Evolutionary conservation across 1,140 invertebrate genomes (phyloP).

Genomic region (Drosophila suzukii): DNA sequence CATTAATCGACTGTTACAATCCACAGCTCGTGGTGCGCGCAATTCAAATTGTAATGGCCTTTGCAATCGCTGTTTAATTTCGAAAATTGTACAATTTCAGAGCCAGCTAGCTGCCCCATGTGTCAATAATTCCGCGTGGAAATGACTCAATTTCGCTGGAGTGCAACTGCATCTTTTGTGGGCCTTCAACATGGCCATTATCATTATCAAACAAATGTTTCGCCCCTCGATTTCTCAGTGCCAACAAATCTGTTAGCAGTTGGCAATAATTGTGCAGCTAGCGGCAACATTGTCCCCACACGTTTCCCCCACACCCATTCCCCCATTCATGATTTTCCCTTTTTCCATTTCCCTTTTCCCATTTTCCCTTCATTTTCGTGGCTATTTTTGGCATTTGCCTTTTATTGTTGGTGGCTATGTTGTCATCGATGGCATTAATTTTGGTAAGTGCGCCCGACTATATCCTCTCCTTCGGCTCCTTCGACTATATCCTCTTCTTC

Average conservation of each 20-base stretch:
- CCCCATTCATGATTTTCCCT: conserved; percentile 66
- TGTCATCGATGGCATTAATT: conserved; percentile 84
- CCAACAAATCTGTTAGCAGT: conserved; percentile 84
- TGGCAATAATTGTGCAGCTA: conserved; percentile 80
- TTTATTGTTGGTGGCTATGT: conserved; percentile 67
- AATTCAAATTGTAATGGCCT: conserved; percentile 1
- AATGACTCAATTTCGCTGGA: conserved; percentile 30
- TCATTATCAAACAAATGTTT: conserved; percentile 75
- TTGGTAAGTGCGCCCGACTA: conserved; percentile 67
- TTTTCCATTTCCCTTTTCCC: conserved; percentile 27
- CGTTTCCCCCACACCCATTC: background rate
- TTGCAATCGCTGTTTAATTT: conserved; percentile 12
- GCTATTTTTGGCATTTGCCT: conserved; percentile 70
- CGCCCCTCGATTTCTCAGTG: conserved; percentile 26
- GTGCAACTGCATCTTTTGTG: conserved; percentile 20
- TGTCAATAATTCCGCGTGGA: conserved; percentile 43
- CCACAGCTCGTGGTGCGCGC: background rate
- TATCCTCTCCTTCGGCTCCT: conserved; percentile 13
- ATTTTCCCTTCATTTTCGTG: conserved; percentile 28
- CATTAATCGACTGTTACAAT: background rate
- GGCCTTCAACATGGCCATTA: conserved; percentile 71
- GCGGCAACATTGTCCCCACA: conserved; percentile 60
- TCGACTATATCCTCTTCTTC: conserved; percentile 15
- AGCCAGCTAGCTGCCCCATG: background rate
- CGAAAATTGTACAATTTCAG: background rate